These are phyloP conservation scores for Ploceus nigricollis DNA, from an alignment of 2,113 vertebrate genomes.

Conservation along the genomic window DNA sequence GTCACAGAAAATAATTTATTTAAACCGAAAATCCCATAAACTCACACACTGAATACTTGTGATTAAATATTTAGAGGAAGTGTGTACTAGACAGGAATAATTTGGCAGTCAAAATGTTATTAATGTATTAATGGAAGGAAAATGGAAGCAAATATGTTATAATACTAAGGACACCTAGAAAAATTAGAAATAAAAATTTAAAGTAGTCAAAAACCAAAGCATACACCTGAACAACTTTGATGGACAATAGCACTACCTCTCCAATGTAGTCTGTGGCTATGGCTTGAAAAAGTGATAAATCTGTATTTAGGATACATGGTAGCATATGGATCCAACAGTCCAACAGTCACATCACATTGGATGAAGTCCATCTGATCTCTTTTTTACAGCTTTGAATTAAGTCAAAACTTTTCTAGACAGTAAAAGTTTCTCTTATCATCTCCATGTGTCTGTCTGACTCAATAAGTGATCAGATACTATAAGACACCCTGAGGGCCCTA, in stretches of 20 bases:
- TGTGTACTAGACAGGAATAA: neutral
- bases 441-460: neutral
- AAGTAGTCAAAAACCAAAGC: neutral
- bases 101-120: neutral
- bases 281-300: neutral
- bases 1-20: neutral
- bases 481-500: neutral
- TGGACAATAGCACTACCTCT: neutral
- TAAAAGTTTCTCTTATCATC: neutral
- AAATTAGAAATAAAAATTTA: neutral
- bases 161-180: neutral
- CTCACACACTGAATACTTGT: accelerated
- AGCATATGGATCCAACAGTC: neutral
- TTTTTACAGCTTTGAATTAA: neutral
- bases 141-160: neutral
- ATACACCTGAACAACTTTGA: neutral
- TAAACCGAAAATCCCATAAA: neutral
- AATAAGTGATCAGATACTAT: neutral
- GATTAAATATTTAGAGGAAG: neutral
- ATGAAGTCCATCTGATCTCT: neutral
- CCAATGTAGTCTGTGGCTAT: neutral
- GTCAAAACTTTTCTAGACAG: neutral
- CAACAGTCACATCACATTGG: neutral
- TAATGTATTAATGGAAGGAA: neutral
- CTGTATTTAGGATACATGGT: neutral